Evolutionary conservation across 1,140 invertebrate genomes (phyloP).

Genomic region (Magallana gigas): DNA sequence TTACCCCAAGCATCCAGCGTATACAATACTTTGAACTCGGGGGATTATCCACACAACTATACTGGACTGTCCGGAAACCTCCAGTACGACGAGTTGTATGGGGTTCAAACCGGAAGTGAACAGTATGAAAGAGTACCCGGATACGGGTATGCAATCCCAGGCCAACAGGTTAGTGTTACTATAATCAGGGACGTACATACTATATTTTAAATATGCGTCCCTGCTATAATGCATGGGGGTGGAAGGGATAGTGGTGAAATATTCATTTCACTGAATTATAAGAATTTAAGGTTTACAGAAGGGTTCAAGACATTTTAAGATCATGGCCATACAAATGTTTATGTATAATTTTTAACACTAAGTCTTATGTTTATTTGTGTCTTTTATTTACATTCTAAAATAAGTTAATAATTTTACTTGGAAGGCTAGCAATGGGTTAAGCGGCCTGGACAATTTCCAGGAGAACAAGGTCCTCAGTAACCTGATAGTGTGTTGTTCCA

Average conservation of each 20-base stretch:
- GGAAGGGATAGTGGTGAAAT: too few species aligned
- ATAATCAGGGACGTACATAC: too few species aligned
- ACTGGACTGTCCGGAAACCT: not conserved
- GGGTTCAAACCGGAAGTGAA: not conserved
- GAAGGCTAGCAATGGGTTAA: not conserved
- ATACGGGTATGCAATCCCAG: not conserved
- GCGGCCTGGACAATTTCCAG: not conserved
- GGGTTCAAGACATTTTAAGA: too few species aligned
- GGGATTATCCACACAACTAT: not conserved
- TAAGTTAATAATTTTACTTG: too few species aligned
- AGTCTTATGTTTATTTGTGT: too few species aligned
- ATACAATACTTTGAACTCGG: not conserved
- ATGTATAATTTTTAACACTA: too few species aligned
- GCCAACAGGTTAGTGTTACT: not conserved
- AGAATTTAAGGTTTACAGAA: too few species aligned
- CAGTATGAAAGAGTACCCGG: not conserved
- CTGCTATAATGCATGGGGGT: not conserved
- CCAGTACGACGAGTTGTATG: not conserved
- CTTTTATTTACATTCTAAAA: too few species aligned
- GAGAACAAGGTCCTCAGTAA: not conserved
- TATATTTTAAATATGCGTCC: too few species aligned
- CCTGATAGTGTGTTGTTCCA: not conserved
- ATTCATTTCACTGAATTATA: too few species aligned
- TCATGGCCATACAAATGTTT: too few species aligned
- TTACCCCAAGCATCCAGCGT: too few species aligned